A percentile compares a stretch with the other conserved stretches of the same genome.
phyloP scores from a whole-genome alignment of 1,140 invertebrate species.

The Cyphomyrmex costatus region DNA sequence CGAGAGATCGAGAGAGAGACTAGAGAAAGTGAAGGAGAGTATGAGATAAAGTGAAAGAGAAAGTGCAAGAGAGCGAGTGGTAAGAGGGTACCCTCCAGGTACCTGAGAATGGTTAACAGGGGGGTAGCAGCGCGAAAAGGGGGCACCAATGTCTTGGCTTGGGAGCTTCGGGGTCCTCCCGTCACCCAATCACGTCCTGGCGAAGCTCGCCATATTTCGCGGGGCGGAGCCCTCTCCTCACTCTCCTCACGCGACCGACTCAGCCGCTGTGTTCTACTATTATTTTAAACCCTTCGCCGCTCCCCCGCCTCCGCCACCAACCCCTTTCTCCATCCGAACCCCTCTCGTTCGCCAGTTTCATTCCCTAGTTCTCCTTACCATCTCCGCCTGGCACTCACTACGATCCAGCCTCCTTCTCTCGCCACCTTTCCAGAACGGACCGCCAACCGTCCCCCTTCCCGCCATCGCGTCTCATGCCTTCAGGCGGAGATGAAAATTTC shows the following conservation, averaged over 20 bases:
- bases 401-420: slow-evolving; percentile 66
- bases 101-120: slow-evolving; percentile 75
- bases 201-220: slow-evolving; percentile 86
- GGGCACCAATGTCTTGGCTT: slow-evolving; percentile 86
- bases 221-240: slow-evolving; percentile 85
- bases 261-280: slow-evolving; percentile 81
- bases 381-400: slow-evolving; percentile 65
- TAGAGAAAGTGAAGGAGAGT: slow-evolving; percentile 63
- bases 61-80: slow-evolving; percentile 67
- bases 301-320: slow-evolving; percentile 43
- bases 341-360: slow-evolving; percentile 74
- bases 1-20: slow-evolving; percentile 12
- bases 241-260: slow-evolving; percentile 79
- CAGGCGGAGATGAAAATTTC: slow-evolving; percentile 78
- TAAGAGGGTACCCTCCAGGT: slow-evolving; percentile 70
- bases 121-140: slow-evolving; percentile 75
- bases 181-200: slow-evolving; percentile 86
- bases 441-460: slow-evolving; percentile 49
- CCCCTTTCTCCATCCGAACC: slow-evolving; percentile 61
- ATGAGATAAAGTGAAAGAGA: slow-evolving; percentile 68
- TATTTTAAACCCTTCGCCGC: slow-evolving; percentile 82
- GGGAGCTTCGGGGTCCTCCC: slow-evolving; percentile 84
- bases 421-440: slow-evolving; percentile 57
- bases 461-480: slow-evolving; percentile 67
- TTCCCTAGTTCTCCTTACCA: slow-evolving; percentile 73